Evolutionary conservation across 1,140 invertebrate genomes (phyloP), one percentile per base, ranked within the genome.

Genomic region (Drosophila santomea): DNA sequence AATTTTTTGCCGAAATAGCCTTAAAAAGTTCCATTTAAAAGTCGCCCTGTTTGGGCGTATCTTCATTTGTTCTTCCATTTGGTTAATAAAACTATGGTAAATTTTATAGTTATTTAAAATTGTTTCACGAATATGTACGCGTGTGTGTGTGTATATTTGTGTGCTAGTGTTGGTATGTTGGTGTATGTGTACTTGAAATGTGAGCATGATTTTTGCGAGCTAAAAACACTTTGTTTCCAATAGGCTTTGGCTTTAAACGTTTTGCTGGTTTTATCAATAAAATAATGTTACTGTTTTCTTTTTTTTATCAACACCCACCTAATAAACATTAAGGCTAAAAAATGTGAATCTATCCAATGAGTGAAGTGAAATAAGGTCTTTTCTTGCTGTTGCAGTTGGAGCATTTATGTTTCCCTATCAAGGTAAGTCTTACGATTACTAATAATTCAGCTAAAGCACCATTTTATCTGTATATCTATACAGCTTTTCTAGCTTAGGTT

Each of bases 381-480:
- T 41, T 41, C 38, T 74, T 60, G 55, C 43, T 41, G 28, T 50
- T 66, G 41, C 32, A 59, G 36, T 62, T 79, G 15, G 50, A 72
- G 56, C 67, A 66, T 58, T 74, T 61, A 48, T 55, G 50, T 66
- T 60, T 60, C 54, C 66, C 50, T 74, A 58, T 57, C 43, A 57
- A 55, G 76, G 62, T 69, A 73, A 77, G 80, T 83, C 79, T 90
- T 89, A 91, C 57, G 74, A 60, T 85, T 88, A 74, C 76, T 80
- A 84, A 90, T 90, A 91, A 90, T 91, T 91, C 85, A 91, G 90
- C 90, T 91, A 91, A 91, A 91, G 90, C 90, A 91, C 90, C 90
- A 91, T 90, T 89, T 88, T 84, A 84, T 67, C 52, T 73, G 59
- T 74, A 56, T 67, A 35, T 84, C 77, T 88, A 61, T 84, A 89